A percentile compares a stretch with the other conserved stretches of the same genome.
phyloP scores from a whole-genome alignment of 2,888 invertebrate genomes.

The Ichneumoninae sp. region DNA sequence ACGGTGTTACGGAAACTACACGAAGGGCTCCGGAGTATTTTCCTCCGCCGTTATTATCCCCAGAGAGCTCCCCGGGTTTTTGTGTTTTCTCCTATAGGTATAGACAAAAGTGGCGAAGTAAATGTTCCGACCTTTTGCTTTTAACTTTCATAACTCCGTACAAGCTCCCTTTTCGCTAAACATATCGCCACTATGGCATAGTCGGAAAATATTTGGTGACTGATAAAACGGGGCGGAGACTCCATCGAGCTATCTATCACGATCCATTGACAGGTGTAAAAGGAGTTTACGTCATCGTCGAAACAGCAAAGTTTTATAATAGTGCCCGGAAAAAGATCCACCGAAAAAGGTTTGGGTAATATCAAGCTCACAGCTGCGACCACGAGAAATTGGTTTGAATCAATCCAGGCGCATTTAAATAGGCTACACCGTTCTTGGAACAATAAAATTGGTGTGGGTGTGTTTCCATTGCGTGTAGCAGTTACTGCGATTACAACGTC shows the following conservation, averaged over 20 bases:
- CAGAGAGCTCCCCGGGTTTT: neutral
- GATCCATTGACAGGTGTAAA: constrained; percentile 43
- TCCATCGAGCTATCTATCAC: constrained; percentile 44
- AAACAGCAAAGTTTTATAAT: constrained; percentile 23
- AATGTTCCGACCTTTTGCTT: neutral
- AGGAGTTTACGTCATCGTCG: constrained; percentile 31
- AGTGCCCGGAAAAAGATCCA: neutral
- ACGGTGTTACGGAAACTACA: neutral
- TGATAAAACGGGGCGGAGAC: constrained; percentile 26
- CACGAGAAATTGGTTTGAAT: too few relatives aligned
- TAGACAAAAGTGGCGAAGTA: neutral
- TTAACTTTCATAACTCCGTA: neutral
- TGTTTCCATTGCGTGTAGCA: too few relatives aligned
- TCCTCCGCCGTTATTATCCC: neutral
- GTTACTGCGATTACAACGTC: too few relatives aligned
- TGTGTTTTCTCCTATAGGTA: neutral
- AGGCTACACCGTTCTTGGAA: too few relatives aligned
- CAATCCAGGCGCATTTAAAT: too few relatives aligned
- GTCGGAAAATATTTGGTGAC: constrained; percentile 14
- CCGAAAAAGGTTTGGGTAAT: neutral
- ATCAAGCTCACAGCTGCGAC: neutral
- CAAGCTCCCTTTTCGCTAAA: neutral
- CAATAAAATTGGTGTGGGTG: too few relatives aligned
- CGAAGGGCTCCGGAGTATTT: neutral
- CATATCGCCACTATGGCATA: neutral